Base-by-base conservation (phyloP, 2,113 vertebrate genomes). In the Pyxicephalus adspersus region DNA sequence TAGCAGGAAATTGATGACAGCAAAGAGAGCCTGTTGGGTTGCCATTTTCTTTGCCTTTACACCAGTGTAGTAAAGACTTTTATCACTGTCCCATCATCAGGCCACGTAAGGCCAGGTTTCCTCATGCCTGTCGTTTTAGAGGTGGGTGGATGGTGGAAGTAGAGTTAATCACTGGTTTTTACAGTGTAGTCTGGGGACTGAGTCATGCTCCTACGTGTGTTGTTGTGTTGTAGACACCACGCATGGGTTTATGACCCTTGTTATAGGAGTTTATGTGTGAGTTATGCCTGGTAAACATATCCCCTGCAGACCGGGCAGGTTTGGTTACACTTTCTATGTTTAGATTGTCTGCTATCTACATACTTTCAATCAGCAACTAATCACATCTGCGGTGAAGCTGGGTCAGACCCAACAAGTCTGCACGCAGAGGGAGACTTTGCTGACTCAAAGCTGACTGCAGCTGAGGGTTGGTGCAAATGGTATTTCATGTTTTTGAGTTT, bases 161-260 rank as follows among this genome's bases (percentile, higher is more conserved):
- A 22, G 9, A 22, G 79, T 25, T 64, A 58, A 28, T 82, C 61
- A 55, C n/a, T 28, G 7, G 20, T n/a, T 81, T 54, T 34, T 81
- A 74, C 63, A 74, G 60, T 58, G 11, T 25, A 26, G n/a, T 60
- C 38, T 19, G 19, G 45, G 16, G 55, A 45, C 65, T 64, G 68
- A 81, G 70, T 82, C 70, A 81, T 55, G 16, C 20, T 22, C 28
- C 25, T 58, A 26, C 19, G 18, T 34, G 16, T 57, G 52, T 58
- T 57, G 51, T 25, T 52, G 23, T 65, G 51, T 57, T 74, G 45
- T 61, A 68, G 28, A 65, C 58, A 71, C 15, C 50, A 58, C 29
- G 64, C 70, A 65, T 74, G 50, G 66, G 72, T 74, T 74, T 81
- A 74, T 81, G 79, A 66, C 51, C n/a, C 58, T 28, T 75, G 71